Base-by-base conservation (phyloP, 2,888 invertebrate species). In the Thymelicus lineola region DNA sequence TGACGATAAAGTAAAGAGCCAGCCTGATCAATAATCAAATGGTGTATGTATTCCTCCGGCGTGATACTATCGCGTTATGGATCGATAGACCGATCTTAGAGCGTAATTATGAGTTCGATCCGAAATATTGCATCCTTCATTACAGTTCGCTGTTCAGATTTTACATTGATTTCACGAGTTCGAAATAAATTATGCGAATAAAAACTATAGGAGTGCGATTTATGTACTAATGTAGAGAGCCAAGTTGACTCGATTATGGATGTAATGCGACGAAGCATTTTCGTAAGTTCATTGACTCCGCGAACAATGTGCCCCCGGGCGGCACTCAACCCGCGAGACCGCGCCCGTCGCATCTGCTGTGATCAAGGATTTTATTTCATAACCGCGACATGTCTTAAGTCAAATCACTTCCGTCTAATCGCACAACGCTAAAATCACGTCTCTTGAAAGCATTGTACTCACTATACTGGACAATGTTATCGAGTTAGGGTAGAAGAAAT, bases 281-380 rank as follows among this genome's bases (percentile, higher is more conserved):
- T 92, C 79, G 92, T 87, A 86, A 89, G 93, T 91, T 93, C 92
- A 87, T 87, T 91, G 93, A 93, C 92, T 89, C 81, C 80, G 84
- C 85, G 86, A 88, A 90, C 90, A 91, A 91, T 89, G 90, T 87
- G 85, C 80, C 84, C 80, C 83, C 85, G 85, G 83, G 79, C 80
- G 80, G 78, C 75, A 72, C 75, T 72, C 77, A 78, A 78, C 70
- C 79, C 80, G 74, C 77, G 77, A 80, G 83, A 81, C 81, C 81
- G 84, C 82, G 84, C 82, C 84, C 80, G 84, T 79, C 86, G 83
- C 88, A 89, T 90, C 89, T 90, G 89, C 86, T 87, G 79, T 84
- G 83, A 85, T 81, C 83, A 86, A 86, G 83, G 80, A 85, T 88
- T 86, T 87, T 83, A 84, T 88, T 86, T 86, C 85, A 68, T 88